Evolutionary conservation across 1,140 invertebrate genomes (phyloP).

Genomic region (Tetragonula clypearis): DNA sequence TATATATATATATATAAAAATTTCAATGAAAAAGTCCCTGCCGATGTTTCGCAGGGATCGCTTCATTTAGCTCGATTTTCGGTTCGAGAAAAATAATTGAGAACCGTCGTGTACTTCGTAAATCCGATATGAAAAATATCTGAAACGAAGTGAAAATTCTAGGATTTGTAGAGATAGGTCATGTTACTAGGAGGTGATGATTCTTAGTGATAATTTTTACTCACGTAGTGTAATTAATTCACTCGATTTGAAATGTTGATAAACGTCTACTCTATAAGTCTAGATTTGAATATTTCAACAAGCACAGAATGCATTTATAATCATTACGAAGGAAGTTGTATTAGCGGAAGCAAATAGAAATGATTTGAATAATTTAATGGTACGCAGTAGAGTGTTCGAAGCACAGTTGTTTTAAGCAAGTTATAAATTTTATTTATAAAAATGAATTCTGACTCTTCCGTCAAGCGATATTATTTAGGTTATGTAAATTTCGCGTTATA

Average conservation of each 20-base stretch:
- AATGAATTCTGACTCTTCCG: background rate
- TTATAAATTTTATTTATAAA: background rate
- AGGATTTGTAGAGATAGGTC: background rate
- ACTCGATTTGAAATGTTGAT: too few relatives aligned
- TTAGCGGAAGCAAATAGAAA: background rate
- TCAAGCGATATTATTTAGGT: background rate
- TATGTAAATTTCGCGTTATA: background rate
- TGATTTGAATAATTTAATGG: background rate
- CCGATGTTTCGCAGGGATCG: background rate
- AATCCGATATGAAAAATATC: background rate
- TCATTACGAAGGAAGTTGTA: too few relatives aligned
- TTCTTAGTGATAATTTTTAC: background rate
- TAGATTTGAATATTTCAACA: background rate
- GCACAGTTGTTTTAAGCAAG: background rate
- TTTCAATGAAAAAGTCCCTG: background rate
- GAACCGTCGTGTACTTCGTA: background rate
- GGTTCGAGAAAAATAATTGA: background rate
- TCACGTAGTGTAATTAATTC: too few relatives aligned
- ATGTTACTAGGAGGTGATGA: background rate
- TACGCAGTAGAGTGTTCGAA: background rate
- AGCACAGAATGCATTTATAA: background rate
- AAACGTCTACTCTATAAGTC: background rate
- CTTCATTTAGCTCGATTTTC: background rate
- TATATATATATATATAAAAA: too few relatives aligned
- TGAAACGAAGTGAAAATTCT: too few relatives aligned